Evolutionary conservation across 2,797 vertebrate genomes (phyloP).

Genomic region (Nannoperca australis): DNA sequence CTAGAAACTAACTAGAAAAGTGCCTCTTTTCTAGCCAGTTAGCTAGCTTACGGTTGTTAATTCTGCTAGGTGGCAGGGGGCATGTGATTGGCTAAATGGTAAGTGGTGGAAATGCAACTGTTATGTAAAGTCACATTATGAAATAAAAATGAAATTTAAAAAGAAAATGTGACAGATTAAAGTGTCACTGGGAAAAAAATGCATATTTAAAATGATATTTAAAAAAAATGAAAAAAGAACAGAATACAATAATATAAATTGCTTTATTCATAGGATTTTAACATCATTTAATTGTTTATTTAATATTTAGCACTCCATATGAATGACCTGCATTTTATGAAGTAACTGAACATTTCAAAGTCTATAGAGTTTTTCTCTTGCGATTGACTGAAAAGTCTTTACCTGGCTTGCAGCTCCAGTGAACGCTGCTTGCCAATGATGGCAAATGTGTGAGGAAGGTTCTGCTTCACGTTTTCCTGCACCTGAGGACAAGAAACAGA

Average conservation of each 20-base stretch:
- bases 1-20: too few species aligned
- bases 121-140: background rate
- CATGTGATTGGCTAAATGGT: background rate
- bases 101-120: background rate
- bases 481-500: conserved; percentile 84
- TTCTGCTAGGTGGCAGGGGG: background rate
- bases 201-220: background rate
- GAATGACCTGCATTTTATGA: background rate
- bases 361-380: background rate
- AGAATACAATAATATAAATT: background rate
- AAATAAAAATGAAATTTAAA: background rate
- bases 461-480: conserved; percentile 92
- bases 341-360: background rate
- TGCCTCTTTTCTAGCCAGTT: too few species aligned
- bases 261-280: background rate
- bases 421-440: conserved; percentile 93
- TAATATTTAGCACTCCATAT: background rate
- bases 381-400: conserved; percentile 16
- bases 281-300: background rate
- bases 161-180: background rate
- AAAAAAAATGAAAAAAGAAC: too few species aligned
- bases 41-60: background rate
- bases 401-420: conserved; percentile 96
- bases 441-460: conserved; percentile 89
- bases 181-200: background rate